Base-by-base conservation (phyloP, 1,140 invertebrate species). In the Aculops lycopersici region DNA sequence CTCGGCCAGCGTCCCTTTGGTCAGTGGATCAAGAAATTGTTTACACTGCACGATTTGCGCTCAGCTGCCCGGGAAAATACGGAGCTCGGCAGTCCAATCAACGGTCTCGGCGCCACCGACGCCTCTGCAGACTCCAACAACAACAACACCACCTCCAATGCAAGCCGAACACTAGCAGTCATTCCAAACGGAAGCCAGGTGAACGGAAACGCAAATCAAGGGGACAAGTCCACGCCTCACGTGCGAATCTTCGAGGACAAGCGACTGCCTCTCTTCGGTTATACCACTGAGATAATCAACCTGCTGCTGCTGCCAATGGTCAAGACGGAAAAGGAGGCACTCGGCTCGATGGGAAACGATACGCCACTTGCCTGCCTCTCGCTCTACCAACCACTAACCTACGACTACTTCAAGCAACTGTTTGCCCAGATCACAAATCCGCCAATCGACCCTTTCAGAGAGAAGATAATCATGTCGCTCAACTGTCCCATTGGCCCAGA, bases 381-480 rank as follows among this genome's bases (percentile, higher is more conserved):
- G 3, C 62, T 71, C 49, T 94, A 83, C 59, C 79, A 86, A 53
- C 90, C 90, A 2, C 58, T 92, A 37, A 64, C 79, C 1, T 97
- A 90, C 56, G 80, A 86, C 47, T 98, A 97, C 55, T 97, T 98
- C 60, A 94, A 97, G 55, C 90, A 98, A 57, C 62, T 95, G n/a
- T 97, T 97, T 61, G 90, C 90, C 18, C 90, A 97, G 65, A 88
- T 95, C 36, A 98, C 90, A 45, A 97, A 98, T 63, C 90, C 90
- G n/a, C 88, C 90, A 3, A 95, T 98, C 47, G 90, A 98, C 67
- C 90, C 90, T 31, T 94, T 98, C 65, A 71, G 90, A 49, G 90
- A 98, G 59, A 83, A 80, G 56, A 79, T 95, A 45, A 86, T 97
- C 38, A 98, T 98, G 86, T 92, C 86, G 0, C 60, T 98, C 52